A percentile compares a stretch with the other conserved stretches of the same genome.
These are phyloP conservation scores for Falco peregrinus DNA, from an alignment of 2,797 vertebrate species.

Conservation along the genomic window DNA sequence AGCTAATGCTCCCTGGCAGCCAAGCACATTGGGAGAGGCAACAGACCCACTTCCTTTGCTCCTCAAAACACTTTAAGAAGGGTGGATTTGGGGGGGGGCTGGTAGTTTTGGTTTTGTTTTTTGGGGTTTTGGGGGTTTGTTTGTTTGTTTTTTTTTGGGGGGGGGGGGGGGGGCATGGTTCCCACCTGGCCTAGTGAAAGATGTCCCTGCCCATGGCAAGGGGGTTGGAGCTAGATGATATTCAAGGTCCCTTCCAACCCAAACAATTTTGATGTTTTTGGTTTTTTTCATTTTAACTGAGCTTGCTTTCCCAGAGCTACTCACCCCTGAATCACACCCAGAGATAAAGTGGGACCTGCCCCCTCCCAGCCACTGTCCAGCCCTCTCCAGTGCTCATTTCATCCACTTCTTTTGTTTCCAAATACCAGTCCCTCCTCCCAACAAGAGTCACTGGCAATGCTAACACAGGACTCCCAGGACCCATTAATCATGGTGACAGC, in stretches of 20 bases:
- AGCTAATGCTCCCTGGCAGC: neutral
- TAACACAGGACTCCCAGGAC: neutral
- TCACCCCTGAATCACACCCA: neutral
- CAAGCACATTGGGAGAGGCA: neutral
- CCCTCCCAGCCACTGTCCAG: neutral
- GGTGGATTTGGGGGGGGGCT: neutral
- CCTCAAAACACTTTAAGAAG: neutral
- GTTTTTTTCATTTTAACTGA: neutral
- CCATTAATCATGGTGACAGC: conserved; percentile 9
- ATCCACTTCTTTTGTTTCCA: neutral
- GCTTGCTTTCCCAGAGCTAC: neutral
- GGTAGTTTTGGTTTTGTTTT: too few species aligned
- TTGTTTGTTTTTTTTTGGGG: neutral
- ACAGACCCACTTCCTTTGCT: neutral
- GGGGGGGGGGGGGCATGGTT: neutral
- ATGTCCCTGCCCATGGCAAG: neutral
- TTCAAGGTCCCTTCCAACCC: neutral
- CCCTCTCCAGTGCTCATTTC: neutral
- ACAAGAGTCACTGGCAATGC: neutral
- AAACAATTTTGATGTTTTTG: neutral
- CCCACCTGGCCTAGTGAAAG: neutral
- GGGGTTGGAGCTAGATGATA: neutral
- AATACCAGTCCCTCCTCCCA: neutral
- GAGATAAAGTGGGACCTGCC: neutral
- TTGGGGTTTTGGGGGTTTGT: neutral